Conservation (phyloP, 2,797 vertebrate genomes). For the Propithecus perrieri region DNA sequence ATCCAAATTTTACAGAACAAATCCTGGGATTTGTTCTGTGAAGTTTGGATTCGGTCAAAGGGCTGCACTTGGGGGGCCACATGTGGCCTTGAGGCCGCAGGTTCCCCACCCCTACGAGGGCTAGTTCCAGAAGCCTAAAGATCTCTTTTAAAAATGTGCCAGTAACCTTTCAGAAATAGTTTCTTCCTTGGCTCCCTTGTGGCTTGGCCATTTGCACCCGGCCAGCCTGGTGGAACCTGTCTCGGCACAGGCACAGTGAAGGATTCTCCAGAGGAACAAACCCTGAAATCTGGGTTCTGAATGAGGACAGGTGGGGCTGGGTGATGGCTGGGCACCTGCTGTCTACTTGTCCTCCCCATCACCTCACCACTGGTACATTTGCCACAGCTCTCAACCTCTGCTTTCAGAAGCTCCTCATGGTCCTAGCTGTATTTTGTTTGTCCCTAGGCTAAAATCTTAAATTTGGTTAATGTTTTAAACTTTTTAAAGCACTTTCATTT, state of each 20-base stretch:
- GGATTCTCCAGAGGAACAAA: neutral
- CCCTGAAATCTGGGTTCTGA: neutral
- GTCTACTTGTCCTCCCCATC: accelerated
- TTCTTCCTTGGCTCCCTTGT: neutral
- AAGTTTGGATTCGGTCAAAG: neutral
- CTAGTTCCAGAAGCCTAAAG: neutral
- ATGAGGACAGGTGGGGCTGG: neutral
- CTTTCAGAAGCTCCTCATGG: neutral
- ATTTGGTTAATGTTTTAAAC: neutral
- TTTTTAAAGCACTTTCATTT: neutral
- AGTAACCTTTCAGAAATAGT: neutral
- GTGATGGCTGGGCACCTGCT: neutral
- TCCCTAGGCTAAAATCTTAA: neutral
- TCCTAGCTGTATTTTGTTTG: neutral
- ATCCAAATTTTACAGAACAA: neutral
- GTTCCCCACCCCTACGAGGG: neutral
- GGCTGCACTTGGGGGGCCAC: neutral
- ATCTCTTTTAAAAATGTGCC: neutral
- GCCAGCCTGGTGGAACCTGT: neutral
- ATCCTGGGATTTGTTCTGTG: neutral
- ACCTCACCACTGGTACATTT: neutral
- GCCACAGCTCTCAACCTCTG: neutral
- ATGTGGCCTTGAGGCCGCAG: neutral
- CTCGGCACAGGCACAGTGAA: neutral
- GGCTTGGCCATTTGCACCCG: neutral